Conservation (phyloP, 2,113 vertebrate species). For the Rissa tridactyla region DNA sequence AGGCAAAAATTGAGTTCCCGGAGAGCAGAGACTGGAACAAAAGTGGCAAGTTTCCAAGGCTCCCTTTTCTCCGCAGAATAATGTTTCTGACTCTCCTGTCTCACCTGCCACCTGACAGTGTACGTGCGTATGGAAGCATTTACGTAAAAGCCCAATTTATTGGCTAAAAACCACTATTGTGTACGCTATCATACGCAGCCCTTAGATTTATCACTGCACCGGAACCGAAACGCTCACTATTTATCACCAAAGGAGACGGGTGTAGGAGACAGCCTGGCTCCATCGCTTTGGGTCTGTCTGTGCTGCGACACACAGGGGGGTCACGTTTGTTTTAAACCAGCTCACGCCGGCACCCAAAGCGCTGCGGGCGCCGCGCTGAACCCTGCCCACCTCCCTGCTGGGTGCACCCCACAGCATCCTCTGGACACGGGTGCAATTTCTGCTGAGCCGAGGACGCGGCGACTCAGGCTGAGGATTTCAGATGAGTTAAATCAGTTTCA, state of each 20-base stretch:
- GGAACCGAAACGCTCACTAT: background rate
- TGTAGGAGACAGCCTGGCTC: background rate
- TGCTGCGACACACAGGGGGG: background rate
- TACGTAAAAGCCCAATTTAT: background rate
- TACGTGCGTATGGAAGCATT: background rate
- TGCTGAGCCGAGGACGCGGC: background rate
- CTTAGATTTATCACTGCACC: background rate
- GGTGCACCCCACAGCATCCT: background rate
- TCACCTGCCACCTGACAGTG: background rate
- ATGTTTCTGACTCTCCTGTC: background rate
- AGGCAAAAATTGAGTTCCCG: background rate
- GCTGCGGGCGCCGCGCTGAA: rapidly evolving
- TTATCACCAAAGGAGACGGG: background rate
- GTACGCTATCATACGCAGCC: rapidly evolving
- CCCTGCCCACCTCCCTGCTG: background rate
- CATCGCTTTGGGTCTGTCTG: background rate
- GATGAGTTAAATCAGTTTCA: background rate
- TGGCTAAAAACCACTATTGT: background rate
- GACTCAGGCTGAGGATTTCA: background rate
- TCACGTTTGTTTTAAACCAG: background rate
- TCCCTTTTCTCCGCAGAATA: background rate
- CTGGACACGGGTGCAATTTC: background rate
- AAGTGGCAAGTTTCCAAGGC: conserved; percentile 12
- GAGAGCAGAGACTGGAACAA: background rate
- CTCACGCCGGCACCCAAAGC: background rate